These are phyloP conservation scores for Gallinago jamesoni DNA, from an alignment of 2,113 vertebrate species.

Conservation along the genomic window DNA sequence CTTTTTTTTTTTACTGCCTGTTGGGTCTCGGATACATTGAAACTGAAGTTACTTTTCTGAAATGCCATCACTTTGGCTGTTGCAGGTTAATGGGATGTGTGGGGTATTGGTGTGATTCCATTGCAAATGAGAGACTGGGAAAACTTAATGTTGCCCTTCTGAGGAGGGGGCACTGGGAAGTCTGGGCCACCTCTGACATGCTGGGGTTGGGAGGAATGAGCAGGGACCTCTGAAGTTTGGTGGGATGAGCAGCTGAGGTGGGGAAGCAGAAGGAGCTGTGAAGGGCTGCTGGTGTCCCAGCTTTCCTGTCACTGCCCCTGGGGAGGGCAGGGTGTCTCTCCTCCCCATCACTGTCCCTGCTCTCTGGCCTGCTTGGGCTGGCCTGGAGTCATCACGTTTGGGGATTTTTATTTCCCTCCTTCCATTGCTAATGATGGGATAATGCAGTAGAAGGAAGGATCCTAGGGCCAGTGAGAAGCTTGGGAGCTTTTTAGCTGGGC, in stretches of 20 bases:
- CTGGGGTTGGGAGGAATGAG: accelerated
- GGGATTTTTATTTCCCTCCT: background rate
- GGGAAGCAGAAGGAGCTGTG: background rate
- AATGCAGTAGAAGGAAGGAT: background rate
- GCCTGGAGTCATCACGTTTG: background rate
- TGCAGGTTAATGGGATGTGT: accelerated
- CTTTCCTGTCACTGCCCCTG: too few relatives aligned
- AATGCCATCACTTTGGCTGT: accelerated
- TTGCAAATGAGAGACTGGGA: too few relatives aligned
- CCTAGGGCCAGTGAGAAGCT: background rate
- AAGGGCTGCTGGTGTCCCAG: accelerated
- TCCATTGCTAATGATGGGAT: background rate
- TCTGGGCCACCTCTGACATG: accelerated
- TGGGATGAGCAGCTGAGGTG: accelerated
- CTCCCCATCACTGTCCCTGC: background rate
- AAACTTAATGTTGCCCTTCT: background rate
- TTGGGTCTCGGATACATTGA: background rate
- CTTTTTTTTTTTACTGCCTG: conserved; percentile 55
- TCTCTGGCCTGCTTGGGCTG: background rate
- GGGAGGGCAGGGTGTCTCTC: background rate
- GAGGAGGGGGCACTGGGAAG: background rate
- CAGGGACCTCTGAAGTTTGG: accelerated
- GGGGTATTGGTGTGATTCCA: background rate
- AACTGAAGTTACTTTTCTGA: background rate
- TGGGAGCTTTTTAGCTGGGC: background rate